Percentiles rank a stretch among this genome's conserved stretches.
Evolutionary conservation across 2,113 vertebrate species (phyloP).

Genomic region (Tetrao urogallus): DNA sequence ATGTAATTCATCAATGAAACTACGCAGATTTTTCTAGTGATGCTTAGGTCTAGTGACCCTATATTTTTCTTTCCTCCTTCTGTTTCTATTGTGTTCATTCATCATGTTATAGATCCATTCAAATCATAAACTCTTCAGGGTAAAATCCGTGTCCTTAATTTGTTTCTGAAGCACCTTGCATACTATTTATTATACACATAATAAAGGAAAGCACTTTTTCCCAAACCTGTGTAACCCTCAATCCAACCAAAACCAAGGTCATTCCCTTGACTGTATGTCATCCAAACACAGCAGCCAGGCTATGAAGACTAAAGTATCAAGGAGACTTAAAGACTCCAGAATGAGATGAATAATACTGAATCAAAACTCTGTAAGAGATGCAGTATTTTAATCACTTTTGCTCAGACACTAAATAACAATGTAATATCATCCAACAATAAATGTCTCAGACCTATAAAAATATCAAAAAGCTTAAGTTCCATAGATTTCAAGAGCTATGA

Average conservation of each 20-base stretch:
- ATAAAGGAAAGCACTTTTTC: not conserved
- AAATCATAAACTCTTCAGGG: constrained; percentile 63
- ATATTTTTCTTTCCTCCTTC: constrained; percentile 47
- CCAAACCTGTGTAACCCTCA: not conserved
- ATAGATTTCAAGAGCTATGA: not conserved
- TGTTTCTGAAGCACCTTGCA: constrained; percentile 4
- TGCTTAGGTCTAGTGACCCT: constrained; percentile 41
- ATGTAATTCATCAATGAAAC: constrained; percentile 47
- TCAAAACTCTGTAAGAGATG: not conserved
- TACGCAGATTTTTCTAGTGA: constrained; percentile 42
- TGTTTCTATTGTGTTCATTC: constrained; percentile 50
- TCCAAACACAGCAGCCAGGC: not conserved
- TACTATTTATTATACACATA: not conserved
- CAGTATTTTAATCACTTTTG: not conserved
- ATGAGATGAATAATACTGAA: not conserved
- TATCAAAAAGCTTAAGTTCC: not conserved
- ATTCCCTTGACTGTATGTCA: not conserved
- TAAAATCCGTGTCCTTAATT: constrained; percentile 49
- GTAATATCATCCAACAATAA: not conserved
- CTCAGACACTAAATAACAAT: not conserved
- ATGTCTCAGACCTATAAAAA: not conserved
- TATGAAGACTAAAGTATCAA: not conserved
- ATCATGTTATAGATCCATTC: constrained; percentile 63
- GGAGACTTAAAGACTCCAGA: not conserved
- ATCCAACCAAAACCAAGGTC: not conserved